Base-by-base conservation (phyloP, 2,113 vertebrate species). In the Rafetus swinhoei region DNA sequence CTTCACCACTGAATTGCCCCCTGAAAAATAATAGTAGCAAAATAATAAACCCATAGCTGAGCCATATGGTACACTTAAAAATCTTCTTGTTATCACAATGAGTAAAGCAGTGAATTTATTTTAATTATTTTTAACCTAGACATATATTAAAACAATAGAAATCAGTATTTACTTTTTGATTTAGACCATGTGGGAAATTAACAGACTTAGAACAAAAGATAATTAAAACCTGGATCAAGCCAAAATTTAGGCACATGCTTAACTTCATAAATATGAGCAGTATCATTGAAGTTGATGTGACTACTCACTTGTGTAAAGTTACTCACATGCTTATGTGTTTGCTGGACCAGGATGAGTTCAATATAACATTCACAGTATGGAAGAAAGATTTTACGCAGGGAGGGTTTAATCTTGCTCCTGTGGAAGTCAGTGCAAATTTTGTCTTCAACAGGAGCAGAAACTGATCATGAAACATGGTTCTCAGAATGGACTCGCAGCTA, bases 271-370 rank as follows among this genome's bases (percentile, higher is more conserved):
- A 1, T 1, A 45, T 0, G 29, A 35, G 59, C 32, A 1, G 14
- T 4, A 16, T 65, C 69, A 0, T 11, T 11, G 0, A 77, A 50
- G 24, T 77, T 25, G 27, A 77, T 27, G 39, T 45, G 39, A 77
- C 39, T 77, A 50, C 39, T 25, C 39, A 45, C 22, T 22, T 45
- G 39, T 5, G 5, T 76, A 45, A 45, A 25, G 22, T 45, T 22
- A 76, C 10, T 77, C 0, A 11, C n/a, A 2, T 2, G 54, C 27
- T 0, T 0, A 1, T 8, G 0, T 0, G 1, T 4, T 1, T 3
- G 1, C 57, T 2, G 82, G 77, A 27, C 4, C 25, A 1, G 1
- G n/a, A 6, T 0, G 29, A 3, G 6, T 13, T 1, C 24, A 22
- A 15, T 14, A 76, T 76, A 69, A 69, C 32, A 69, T 69, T 7